These are phyloP conservation scores for Chloromyia formosa DNA, from an alignment of 2,888 invertebrate species.

Conservation along the genomic window DNA sequence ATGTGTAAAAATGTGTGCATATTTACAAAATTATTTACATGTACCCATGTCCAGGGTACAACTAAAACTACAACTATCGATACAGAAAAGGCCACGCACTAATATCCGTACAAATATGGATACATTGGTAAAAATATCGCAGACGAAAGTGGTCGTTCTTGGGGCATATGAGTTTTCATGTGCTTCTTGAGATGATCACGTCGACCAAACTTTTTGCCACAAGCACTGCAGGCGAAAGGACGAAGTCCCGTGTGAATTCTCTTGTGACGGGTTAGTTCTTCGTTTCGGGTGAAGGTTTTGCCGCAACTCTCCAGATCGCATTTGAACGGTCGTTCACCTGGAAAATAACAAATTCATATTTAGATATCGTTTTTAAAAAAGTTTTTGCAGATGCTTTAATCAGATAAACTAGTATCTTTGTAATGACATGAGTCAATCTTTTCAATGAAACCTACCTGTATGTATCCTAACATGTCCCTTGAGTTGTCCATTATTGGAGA, in stretches of 20 bases:
- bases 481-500: slow-evolving; percentile 93
- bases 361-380: not conserved
- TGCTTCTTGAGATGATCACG: slow-evolving; percentile 96
- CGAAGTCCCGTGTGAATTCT: slow-evolving; percentile 87
- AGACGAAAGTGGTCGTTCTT: slow-evolving; percentile 71
- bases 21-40: slow-evolving; percentile 1
- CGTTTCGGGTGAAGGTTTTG: slow-evolving; percentile 90
- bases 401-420: too few relatives aligned
- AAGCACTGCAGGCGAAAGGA: slow-evolving; percentile 86
- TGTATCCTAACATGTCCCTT: slow-evolving; percentile 92
- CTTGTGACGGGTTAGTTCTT: slow-evolving; percentile 90
- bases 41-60: not conserved
- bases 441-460: slow-evolving; percentile 75
- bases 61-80: slow-evolving; percentile 48
- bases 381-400: too few relatives aligned
- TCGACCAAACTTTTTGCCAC: slow-evolving; percentile 92
- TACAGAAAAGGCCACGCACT: slow-evolving; percentile 51
- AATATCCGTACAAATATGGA: slow-evolving; percentile 71
- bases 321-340: slow-evolving; percentile 86
- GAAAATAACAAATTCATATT: slow-evolving; percentile 6
- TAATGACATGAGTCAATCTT: too few relatives aligned
- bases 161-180: slow-evolving; percentile 80
- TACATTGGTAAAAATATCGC: slow-evolving; percentile 71
- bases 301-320: slow-evolving; percentile 87
- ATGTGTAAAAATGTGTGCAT: slow-evolving; percentile 5